These are phyloP conservation scores for Synergus japonicus DNA, from an alignment of 2,888 invertebrate species.

Conservation along the genomic window DNA sequence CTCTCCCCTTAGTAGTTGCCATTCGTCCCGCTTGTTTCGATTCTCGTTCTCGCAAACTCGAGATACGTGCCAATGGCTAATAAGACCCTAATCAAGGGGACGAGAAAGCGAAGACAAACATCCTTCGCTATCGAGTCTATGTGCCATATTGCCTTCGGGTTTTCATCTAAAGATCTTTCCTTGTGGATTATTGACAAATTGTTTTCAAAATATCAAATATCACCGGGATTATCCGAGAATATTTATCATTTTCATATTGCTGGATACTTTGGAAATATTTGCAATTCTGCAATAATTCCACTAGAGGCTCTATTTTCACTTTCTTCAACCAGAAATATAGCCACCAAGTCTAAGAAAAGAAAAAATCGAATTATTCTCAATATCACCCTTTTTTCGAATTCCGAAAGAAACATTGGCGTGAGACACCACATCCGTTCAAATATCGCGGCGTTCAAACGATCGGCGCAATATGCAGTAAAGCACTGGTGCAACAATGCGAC, in stretches of 20 bases:
- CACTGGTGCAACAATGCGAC: conserved; percentile 70
- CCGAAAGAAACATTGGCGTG: conserved; percentile 34
- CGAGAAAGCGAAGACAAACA: conserved; percentile 49
- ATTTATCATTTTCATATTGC: background rate
- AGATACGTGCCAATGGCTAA: conserved; percentile 45
- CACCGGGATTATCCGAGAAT: background rate
- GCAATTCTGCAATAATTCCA: background rate
- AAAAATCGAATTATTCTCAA: background rate
- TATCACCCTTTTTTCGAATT: conserved; percentile 12
- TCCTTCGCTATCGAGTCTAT: conserved; percentile 46
- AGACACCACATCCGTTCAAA: conserved; percentile 36
- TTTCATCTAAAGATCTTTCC: background rate
- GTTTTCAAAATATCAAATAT: background rate
- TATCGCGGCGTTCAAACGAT: conserved; percentile 49
- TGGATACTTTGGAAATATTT: background rate
- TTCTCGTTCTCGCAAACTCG: conserved; percentile 43
- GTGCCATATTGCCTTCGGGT: conserved; percentile 42
- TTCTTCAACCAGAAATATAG: background rate
- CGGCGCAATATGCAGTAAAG: conserved; percentile 66
- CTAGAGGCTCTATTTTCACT: background rate
- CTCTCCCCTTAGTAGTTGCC: background rate
- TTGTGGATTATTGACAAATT: background rate
- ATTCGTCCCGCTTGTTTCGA: conserved; percentile 44
- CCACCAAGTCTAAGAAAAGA: background rate
- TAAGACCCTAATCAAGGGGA: conserved; percentile 52